A percentile compares a stretch with the other conserved stretches of the same genome.
Evolutionary conservation across 2,113 vertebrate species (phyloP).

Genomic region (Ancistrus triradiatus): DNA sequence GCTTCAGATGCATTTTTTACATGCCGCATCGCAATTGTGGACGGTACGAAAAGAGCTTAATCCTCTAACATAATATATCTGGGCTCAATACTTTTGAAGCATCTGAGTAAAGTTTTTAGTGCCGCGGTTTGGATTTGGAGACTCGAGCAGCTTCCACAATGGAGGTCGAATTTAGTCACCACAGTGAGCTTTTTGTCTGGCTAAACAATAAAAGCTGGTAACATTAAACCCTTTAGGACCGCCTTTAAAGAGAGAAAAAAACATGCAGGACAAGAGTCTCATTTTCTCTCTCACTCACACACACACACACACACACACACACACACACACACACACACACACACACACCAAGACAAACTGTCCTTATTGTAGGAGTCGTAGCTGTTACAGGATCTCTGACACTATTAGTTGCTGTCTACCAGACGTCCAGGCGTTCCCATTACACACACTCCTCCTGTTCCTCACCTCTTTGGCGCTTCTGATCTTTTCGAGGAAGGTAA

Average conservation of each 20-base stretch:
- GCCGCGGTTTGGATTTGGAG: not conserved
- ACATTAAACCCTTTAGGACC: slow-evolving; percentile 27
- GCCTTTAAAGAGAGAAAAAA: slow-evolving; percentile 11
- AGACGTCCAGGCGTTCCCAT: too few species aligned
- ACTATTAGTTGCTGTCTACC: too few species aligned
- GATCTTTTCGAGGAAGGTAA: slow-evolving; percentile 94
- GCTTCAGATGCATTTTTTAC: too few species aligned
- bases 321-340: slow-evolving; percentile 3
- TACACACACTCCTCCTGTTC: not conserved
- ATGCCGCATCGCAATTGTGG: too few species aligned
- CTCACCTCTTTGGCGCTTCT: slow-evolving; percentile 93
- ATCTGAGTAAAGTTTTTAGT: not conserved
- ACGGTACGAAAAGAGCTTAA: too few species aligned
- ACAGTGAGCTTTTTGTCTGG: slow-evolving; percentile 13
- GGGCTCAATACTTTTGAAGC: too few species aligned
- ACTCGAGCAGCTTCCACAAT: slow-evolving; percentile 7
- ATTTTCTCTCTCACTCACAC: slow-evolving; percentile 23
- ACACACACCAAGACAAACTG: too few species aligned
- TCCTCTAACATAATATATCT: too few species aligned
- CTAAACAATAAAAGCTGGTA: slow-evolving; percentile 7
- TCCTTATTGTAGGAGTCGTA: not conserved
- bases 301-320: slow-evolving; percentile 16
- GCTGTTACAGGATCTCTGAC: too few species aligned
- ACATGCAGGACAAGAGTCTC: not conserved
- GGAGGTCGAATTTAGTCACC: slow-evolving; percentile 2